phyloP scores from a whole-genome alignment of 2,797 vertebrate genomes.

The Etheostoma nigrum region DNA sequence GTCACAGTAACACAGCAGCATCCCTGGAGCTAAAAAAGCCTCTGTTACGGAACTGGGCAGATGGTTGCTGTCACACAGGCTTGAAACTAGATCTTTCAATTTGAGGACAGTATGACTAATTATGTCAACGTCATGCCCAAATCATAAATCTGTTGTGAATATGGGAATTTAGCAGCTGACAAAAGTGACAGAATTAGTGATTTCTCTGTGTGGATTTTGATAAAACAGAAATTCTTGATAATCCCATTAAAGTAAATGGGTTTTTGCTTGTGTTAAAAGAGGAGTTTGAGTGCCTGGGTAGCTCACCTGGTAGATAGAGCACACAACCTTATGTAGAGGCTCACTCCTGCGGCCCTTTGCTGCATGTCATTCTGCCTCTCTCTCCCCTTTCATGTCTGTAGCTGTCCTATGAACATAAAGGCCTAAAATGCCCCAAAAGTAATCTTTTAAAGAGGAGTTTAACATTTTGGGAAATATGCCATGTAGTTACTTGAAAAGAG shows the following conservation, averaged over 20 bases:
- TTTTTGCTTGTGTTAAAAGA: background rate
- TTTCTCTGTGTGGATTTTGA: background rate
- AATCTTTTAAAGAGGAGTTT: background rate
- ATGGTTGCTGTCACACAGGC: constrained; percentile 5
- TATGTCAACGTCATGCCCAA: background rate
- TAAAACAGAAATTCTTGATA: background rate
- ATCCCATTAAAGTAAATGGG: background rate
- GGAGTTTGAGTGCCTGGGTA: background rate
- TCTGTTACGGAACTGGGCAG: background rate
- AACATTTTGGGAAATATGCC: background rate
- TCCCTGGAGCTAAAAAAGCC: constrained; percentile 8
- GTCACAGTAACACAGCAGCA: background rate
- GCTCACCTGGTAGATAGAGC: too few species aligned
- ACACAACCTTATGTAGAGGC: too few species aligned
- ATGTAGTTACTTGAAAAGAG: background rate
- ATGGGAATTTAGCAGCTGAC: background rate
- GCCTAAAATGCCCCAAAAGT: too few species aligned
- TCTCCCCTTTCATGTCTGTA: too few species aligned
- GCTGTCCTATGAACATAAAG: too few species aligned
- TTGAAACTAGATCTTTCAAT: background rate
- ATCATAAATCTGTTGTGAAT: constrained; percentile 1
- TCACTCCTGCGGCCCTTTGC: too few species aligned
- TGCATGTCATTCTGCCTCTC: too few species aligned
- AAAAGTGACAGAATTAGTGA: background rate
- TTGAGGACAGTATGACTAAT: background rate